Conservation (phyloP, 2,797 vertebrate species). For the Cyclura pinguis region DNA sequence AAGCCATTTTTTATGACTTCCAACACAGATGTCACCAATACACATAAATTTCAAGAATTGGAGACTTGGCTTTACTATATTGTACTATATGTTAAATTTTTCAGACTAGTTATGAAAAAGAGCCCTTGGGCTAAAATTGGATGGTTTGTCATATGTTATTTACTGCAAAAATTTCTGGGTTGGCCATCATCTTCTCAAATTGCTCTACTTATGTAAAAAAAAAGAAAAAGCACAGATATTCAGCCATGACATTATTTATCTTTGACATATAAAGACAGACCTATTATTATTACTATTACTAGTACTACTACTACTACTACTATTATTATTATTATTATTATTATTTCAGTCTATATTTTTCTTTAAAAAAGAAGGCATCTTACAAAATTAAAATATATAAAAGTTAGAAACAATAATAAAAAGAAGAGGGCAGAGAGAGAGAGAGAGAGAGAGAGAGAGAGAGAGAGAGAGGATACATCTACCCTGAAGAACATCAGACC, state of each 20-base stretch:
- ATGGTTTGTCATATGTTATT: not conserved
- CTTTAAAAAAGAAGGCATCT: not conserved
- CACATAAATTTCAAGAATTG: constrained; percentile 14
- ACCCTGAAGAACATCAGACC: not conserved
- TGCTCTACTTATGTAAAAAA: not conserved
- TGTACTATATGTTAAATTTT: not conserved
- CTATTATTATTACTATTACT: not conserved
- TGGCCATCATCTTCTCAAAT: not conserved
- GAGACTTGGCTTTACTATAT: not conserved
- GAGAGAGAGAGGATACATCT: not conserved
- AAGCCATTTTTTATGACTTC: not conserved
- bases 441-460: not conserved
- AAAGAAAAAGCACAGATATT: not conserved
- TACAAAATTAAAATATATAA: not conserved
- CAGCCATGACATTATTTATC: constrained; percentile 23
- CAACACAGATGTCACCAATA: not conserved
- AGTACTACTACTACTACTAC: too few relatives aligned
- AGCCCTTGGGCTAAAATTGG: not conserved
- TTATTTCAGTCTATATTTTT: not conserved
- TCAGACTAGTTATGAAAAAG: not conserved
- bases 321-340: not conserved
- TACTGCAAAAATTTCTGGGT: not conserved
- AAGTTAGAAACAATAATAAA: not conserved
- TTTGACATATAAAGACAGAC: not conserved
- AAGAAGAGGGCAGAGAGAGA: not conserved